Percentiles rank a stretch among this genome's conserved stretches.
phyloP scores from a whole-genome alignment of 2,113 vertebrate genomes.

The Zonotrichia leucophrys region DNA sequence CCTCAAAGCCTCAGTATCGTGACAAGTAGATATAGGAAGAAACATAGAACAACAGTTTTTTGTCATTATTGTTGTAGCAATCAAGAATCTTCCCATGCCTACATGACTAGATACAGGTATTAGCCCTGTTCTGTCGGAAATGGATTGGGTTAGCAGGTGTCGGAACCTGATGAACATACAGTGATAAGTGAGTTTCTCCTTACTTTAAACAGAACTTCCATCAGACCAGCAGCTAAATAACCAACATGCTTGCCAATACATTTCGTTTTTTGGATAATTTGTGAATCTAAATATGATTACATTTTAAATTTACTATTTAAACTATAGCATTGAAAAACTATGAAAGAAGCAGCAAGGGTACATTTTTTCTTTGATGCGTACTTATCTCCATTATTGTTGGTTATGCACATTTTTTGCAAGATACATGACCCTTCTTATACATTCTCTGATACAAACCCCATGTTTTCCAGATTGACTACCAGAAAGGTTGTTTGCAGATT shows the following conservation, averaged over 20 bases:
- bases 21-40: slow-evolving; percentile 83
- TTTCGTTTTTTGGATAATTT: slow-evolving; percentile 23
- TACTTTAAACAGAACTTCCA: slow-evolving; percentile 68
- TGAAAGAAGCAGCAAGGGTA: background rate
- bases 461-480: background rate
- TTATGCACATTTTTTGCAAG: background rate
- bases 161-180: slow-evolving; percentile 81
- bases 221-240: slow-evolving; percentile 81
- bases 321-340: background rate
- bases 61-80: slow-evolving; percentile 5
- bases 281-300: background rate
- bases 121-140: slow-evolving; percentile 79
- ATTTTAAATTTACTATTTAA: background rate
- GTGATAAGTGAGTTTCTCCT: slow-evolving; percentile 86
- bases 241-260: slow-evolving; percentile 50
- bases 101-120: slow-evolving; percentile 79
- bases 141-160: slow-evolving; percentile 78
- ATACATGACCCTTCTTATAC: background rate
- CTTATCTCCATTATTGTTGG: background rate
- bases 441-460: background rate
- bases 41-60: slow-evolving; percentile 40
- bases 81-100: slow-evolving; percentile 77
- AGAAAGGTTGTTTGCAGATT: background rate
- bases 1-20: slow-evolving; percentile 79
- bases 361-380: background rate